phyloP scores from a whole-genome alignment of 2,797 vertebrate genomes.

The Mus caroli region DNA sequence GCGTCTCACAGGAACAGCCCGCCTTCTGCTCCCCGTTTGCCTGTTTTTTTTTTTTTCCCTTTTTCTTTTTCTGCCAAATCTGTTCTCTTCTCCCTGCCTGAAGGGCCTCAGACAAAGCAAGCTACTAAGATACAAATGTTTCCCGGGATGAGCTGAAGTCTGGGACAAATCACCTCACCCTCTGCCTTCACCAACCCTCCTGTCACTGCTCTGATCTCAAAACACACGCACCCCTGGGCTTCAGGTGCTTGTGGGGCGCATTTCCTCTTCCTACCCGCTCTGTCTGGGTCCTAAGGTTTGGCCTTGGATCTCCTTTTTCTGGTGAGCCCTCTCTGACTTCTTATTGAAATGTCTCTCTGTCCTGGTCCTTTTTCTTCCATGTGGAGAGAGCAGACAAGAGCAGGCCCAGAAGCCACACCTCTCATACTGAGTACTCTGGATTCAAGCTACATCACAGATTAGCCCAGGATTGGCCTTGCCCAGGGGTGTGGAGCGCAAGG shows the following conservation, averaged over 20 bases:
- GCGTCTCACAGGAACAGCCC: background rate
- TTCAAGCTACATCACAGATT: background rate
- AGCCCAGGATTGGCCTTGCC: background rate
- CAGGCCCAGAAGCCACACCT: background rate
- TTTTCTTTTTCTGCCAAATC: background rate
- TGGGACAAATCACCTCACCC: background rate
- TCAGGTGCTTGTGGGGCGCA: background rate
- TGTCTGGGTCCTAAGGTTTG: background rate
- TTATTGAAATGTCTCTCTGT: background rate
- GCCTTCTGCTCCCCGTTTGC: background rate
- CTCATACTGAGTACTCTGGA: background rate
- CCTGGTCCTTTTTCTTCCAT: background rate
- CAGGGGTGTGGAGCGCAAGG: background rate
- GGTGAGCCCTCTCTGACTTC: constrained; percentile 24
- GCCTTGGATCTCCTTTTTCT: constrained; percentile 27
- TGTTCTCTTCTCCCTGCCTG: background rate
- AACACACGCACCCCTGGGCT: background rate
- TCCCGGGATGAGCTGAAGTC: background rate
- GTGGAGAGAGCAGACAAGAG: background rate
- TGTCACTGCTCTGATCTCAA: background rate
- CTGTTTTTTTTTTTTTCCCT: background rate
- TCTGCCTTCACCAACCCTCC: background rate
- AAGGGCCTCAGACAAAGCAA: background rate
- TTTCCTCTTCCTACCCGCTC: background rate
- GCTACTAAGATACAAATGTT: background rate